Evolutionary conservation across 2,113 vertebrate genomes (phyloP), one percentile per base, ranked within the genome.

Genomic region (Strigops habroptila): DNA sequence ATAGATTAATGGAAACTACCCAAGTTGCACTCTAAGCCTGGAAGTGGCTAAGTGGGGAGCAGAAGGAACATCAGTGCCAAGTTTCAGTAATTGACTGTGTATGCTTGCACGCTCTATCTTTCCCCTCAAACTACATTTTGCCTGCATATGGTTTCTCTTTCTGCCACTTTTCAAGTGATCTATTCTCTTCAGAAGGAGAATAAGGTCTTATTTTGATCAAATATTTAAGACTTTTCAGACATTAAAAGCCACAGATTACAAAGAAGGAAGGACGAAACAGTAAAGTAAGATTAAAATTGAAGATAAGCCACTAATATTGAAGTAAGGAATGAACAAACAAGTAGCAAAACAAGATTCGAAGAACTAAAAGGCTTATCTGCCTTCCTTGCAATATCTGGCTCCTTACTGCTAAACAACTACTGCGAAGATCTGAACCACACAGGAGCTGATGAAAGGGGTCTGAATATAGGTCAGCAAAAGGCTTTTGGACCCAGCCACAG

Each of bases 181-280:
- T 92, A 82, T 86, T 65, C 68, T 53, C 51, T 94, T 82, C 79
- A n/a, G 44, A 86, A 75, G 21, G 53, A 31, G 73, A 93, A 91
- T 71, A 71, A 86, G 64, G 82, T 83, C 93, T 92, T 82, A 96
- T 96, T 96, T 93, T 90, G 90, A 94, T 95, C 88, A 94, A 92
- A 93, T 95, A 95, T 91, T 96, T 96, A 91, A 88, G 76, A 78
- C 52, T 43, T 75, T 88, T 90, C 31, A 95, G 82, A 83, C 88
- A 92, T 93, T 95, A 95, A 95, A 95, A 88, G 91, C 93, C 88
- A 55, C 60, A 71, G 73, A 95, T 91, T 84, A 96, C 85, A 91
- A 95, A 94, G 86, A 95, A 93, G 31, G 33, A 60, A 95, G 62
- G 93, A 81, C 80, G 86, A 69, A 88, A 44, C 62, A 78, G 88